Evolutionary conservation across 2,888 invertebrate species (phyloP), one percentile per base, ranked within the genome.

Genomic region (Diadegma fenestrale): DNA sequence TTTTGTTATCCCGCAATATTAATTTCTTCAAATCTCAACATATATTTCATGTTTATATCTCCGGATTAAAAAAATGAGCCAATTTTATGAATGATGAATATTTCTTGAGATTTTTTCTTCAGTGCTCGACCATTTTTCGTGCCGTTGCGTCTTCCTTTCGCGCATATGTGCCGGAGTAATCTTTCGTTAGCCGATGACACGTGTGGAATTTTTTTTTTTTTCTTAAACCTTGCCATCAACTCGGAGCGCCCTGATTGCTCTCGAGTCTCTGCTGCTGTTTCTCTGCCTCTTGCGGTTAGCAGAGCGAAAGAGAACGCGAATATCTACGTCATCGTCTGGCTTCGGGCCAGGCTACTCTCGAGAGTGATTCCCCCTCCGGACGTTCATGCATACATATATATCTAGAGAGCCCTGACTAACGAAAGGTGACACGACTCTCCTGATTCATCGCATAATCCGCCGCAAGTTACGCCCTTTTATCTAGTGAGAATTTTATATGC

Each of bases 261-360:
- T 79, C 85, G 58, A 75, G 81, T 64, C 63, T 37, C 37, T 37
- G 37, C 37, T 64, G 75, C 71, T 79, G 78, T 79, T 82, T 78
- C 78, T 80, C 78, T 80, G 77, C 58, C 63, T 61, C 54, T 43
- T 51, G 22, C 41, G n/a, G 63, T 71, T 64, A 63, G 63, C 66
- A 64, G 33, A 41, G 68, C 54, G 26, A 26, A 41, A 37, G 37
- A 63, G 37, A 63, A 54, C 51, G 30, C 33, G 71, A 80, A 79
- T 37, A 79, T 64, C 79, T 64, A 85, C 82, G 85, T 85, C 82
- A 80, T 85, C 51, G 48, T 66, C 79, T 85, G 85, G 85, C 85
- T 85, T 33, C 58, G 69, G 64, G 85, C 85, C 82, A 85, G 85
- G 78, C 73, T 64, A 80, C 84, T 80, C 80, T 84, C 72, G 64